Conservation (phyloP, 2,113 vertebrate species). For the Myrmecophaga tridactyla region DNA sequence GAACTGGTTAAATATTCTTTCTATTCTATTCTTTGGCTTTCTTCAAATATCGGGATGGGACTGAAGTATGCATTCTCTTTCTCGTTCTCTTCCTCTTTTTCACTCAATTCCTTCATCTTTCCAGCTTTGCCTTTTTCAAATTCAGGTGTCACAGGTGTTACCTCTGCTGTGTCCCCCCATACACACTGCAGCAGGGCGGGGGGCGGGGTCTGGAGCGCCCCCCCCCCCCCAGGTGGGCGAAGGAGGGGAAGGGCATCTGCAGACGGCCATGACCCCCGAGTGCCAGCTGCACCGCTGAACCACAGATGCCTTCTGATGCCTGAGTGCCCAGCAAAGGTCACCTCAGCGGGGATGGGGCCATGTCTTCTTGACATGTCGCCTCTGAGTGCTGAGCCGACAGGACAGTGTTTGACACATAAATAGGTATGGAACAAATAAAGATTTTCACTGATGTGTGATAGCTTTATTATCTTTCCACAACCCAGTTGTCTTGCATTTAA, state of each 20-base stretch:
- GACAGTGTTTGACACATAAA: neutral
- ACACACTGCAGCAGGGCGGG: too few species aligned
- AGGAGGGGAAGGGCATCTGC: neutral
- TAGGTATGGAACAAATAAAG: neutral
- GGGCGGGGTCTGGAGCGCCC: too few species aligned
- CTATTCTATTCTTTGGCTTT: neutral
- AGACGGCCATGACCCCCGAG: neutral
- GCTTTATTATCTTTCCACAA: neutral
- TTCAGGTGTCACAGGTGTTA: neutral
- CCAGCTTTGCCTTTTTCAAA: neutral
- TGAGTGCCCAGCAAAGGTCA: neutral
- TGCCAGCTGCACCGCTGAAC: neutral
- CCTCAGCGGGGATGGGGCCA: neutral
- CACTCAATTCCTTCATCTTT: neutral
- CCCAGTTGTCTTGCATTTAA: neutral
- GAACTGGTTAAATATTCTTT: neutral
- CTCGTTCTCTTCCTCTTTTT: neutral
- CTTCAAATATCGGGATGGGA: neutral
- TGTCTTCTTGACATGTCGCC: too few species aligned
- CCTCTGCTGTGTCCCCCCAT: neutral
- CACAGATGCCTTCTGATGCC: neutral
- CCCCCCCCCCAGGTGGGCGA: neutral
- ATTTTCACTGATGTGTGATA: neutral
- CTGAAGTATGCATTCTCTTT: neutral
- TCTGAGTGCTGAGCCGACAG: neutral